Base-by-base conservation (phyloP, 2,888 invertebrate species). In the Dromius quadrimaculatus region DNA sequence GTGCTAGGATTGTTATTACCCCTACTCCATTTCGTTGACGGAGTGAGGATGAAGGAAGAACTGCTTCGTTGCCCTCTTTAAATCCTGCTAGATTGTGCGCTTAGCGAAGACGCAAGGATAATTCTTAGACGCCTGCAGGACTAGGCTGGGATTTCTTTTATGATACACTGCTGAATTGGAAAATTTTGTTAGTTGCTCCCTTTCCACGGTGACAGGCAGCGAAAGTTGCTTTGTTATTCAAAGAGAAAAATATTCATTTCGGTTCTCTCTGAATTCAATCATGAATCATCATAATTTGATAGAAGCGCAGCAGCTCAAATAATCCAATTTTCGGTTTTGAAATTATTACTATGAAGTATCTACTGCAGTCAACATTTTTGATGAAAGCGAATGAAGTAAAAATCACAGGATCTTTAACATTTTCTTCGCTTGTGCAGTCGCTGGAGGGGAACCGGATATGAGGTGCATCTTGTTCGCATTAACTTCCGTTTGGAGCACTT, bases 381-480 rank as follows among this genome's bases (percentile, higher is more conserved):
- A n/a, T n/a, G n/a, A n/a, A n/a, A n/a, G n/a, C n/a, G n/a, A n/a
- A n/a, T n/a, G n/a, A n/a, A n/a, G n/a, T n/a, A n/a, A n/a, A n/a
- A n/a, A n/a, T n/a, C n/a, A n/a, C n/a, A n/a, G n/a, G n/a, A n/a
- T n/a, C n/a, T n/a, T n/a, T n/a, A n/a, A n/a, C n/a, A 11, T 15
- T 38, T 41, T 15, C n/a, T 15, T 6, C 41, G 41, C 41, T 15
- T 41, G 41, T 6, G 41, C 15, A 41, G 41, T 8, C 15, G 15
- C 1, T n/a, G 2, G 41, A 15, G 41, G 41, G 41, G 15, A 41
- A 41, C 36, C 59, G 69, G 69, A 69, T 61, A 69, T 69, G 45
- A 69, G 57, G 45, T 69, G 61, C 69, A 61, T 69, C 69, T 69
- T 61, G 69, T 20, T 45, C 69, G 38, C 69, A 61, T 69, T 69